Conservation (phyloP, 2,888 invertebrate species). For the Lasioglossum marginatum region DNA sequence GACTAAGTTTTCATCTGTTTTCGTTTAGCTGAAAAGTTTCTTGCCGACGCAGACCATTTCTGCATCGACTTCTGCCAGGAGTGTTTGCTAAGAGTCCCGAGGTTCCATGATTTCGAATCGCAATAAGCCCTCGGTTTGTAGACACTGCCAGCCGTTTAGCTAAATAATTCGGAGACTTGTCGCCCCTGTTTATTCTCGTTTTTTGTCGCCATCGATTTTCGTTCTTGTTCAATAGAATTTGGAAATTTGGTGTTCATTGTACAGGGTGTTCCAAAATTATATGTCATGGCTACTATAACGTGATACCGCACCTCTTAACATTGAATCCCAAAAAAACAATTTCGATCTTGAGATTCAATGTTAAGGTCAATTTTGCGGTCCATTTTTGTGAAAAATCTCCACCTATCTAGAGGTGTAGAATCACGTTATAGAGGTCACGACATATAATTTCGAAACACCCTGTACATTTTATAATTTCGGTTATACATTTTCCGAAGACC, state of each 20-base stretch:
- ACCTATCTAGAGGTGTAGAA: too few species aligned
- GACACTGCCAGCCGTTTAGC: background rate
- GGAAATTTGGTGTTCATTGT: background rate
- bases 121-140: background rate
- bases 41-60: background rate
- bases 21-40: background rate
- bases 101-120: background rate
- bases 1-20: background rate
- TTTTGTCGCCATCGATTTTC: background rate
- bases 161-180: background rate
- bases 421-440: too few species aligned
- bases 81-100: background rate
- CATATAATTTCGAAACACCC: too few species aligned
- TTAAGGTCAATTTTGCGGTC: too few species aligned
- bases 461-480: too few species aligned
- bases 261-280: too few species aligned
- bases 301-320: too few species aligned
- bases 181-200: background rate
- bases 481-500: too few species aligned
- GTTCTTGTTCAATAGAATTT: background rate
- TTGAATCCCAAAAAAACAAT: too few species aligned
- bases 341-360: too few species aligned
- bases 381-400: too few species aligned
- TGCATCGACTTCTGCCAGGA: background rate
- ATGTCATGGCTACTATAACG: too few species aligned